Percentiles rank a stretch among this genome's conserved stretches.
These are phyloP conservation scores for Sceliomorpha sp. DNA, from an alignment of 2,888 invertebrate species.

Conservation along the genomic window DNA sequence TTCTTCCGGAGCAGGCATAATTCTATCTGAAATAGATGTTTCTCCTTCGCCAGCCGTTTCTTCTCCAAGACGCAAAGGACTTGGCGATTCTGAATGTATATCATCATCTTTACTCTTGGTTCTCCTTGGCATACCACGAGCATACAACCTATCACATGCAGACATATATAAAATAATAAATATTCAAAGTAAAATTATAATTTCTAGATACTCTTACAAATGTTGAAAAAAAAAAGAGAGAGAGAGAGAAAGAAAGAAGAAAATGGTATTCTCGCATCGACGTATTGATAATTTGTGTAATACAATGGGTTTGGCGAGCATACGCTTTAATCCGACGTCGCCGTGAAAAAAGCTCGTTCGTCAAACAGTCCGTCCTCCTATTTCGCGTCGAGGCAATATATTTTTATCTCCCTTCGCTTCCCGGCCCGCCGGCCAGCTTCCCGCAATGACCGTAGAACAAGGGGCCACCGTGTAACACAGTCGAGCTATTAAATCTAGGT, in stretches of 20 bases:
- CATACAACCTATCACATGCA: too few species aligned
- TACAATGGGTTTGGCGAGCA: background rate
- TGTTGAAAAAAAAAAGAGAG: too few species aligned
- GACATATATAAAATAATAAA: too few species aligned
- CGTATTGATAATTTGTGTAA: slow-evolving; percentile 26
- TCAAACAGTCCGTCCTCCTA: slow-evolving; percentile 22
- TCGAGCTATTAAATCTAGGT: slow-evolving; percentile 76
- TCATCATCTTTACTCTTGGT: slow-evolving; percentile 81
- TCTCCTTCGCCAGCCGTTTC: slow-evolving; percentile 76
- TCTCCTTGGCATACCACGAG: slow-evolving; percentile 79
- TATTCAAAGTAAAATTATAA: too few species aligned
- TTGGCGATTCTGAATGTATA: slow-evolving; percentile 77
- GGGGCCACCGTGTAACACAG: slow-evolving; percentile 46
- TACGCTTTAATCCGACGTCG: slow-evolving; percentile 27
- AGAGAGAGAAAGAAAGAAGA: too few species aligned
- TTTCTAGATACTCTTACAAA: too few species aligned
- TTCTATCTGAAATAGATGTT: slow-evolving; percentile 81
- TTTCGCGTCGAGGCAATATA: slow-evolving; percentile 41
- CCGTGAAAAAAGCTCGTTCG: slow-evolving; percentile 13
- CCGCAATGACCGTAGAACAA: slow-evolving; percentile 53
- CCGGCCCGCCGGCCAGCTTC: slow-evolving; percentile 21
- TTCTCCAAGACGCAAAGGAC: slow-evolving; percentile 77
- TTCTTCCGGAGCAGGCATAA: slow-evolving; percentile 87
- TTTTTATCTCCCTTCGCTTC: slow-evolving; percentile 20
- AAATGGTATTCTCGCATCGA: slow-evolving; percentile 13